Conservation (phyloP, 1,140 invertebrate species). For the Pogonognathellus flavescens region DNA sequence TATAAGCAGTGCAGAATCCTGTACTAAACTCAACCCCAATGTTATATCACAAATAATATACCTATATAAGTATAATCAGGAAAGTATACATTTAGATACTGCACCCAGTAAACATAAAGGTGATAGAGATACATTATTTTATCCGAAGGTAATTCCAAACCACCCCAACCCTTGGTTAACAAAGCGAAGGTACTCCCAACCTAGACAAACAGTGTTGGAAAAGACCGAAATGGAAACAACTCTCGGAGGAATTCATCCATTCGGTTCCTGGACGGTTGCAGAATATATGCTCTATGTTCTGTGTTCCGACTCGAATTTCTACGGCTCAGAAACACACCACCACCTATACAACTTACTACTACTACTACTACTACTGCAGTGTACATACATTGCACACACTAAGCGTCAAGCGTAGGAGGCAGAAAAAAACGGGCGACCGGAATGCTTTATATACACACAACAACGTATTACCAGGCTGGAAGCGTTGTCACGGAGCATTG, state of each 20-base stretch:
- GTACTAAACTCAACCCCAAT: too few relatives aligned
- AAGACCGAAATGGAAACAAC: slow-evolving; percentile 30
- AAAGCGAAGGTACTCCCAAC: slow-evolving; percentile 5
- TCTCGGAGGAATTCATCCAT: slow-evolving; percentile 34
- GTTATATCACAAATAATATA: too few relatives aligned
- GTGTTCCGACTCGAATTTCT: not conserved
- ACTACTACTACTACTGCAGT: not conserved
- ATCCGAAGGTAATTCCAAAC: slow-evolving; percentile 16
- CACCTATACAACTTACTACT: too few relatives aligned
- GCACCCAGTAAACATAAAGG: not conserved
- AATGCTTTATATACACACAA: too few relatives aligned
- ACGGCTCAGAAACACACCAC: too few relatives aligned
- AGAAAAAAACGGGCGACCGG: not conserved
- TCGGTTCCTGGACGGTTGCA: slow-evolving; percentile 31
- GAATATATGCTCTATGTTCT: not conserved
- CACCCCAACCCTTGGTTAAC: slow-evolving; percentile 32
- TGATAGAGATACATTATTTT: not conserved
- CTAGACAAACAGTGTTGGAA: slow-evolving; percentile 25
- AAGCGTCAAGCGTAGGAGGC: slow-evolving; percentile 20
- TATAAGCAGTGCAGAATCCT: too few relatives aligned
- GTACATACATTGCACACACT: not conserved
- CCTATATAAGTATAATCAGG: too few relatives aligned
- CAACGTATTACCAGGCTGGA: not conserved
- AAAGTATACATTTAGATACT: too few relatives aligned
- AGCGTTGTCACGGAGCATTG: slow-evolving; percentile 55